Evolutionary conservation across 2,113 vertebrate genomes (phyloP).

Genomic region (Gobiocypris rarus): DNA sequence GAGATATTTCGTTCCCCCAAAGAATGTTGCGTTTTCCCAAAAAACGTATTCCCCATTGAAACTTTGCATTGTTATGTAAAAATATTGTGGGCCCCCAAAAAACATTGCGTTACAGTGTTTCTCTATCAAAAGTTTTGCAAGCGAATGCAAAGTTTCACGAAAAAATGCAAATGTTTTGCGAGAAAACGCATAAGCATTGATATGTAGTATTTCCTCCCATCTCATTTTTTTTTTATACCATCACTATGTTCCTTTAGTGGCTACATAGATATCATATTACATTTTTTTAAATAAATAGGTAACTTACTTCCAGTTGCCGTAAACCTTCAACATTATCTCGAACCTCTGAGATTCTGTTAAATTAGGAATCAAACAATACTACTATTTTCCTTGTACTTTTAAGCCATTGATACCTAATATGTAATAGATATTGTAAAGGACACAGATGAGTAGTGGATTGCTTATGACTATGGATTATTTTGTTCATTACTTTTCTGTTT

Average conservation of each 20-base stretch:
- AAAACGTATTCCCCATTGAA: too few relatives aligned
- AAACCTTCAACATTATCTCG: conserved; percentile 67
- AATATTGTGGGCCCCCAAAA: too few relatives aligned
- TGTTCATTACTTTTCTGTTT: neutral
- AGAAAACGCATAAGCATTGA: neutral
- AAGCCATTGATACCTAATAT: neutral
- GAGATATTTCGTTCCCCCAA: too few relatives aligned
- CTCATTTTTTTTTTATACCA: neutral
- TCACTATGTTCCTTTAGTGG: neutral
- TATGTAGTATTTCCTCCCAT: neutral
- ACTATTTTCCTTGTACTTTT: neutral
- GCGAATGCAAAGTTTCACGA: too few relatives aligned
- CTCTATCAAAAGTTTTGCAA: too few relatives aligned
- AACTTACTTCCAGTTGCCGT: conserved; percentile 71
- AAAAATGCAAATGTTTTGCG: neutral
- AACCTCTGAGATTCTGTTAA: conserved; percentile 60
- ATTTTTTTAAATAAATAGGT: too few relatives aligned
- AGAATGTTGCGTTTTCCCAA: too few relatives aligned
- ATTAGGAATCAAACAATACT: neutral
- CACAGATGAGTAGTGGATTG: neutral
- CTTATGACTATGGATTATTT: neutral
- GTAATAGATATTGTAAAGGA: neutral
- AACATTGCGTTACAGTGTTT: too few relatives aligned
- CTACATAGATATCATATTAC: neutral
- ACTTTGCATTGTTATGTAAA: too few relatives aligned